Evolutionary conservation across 2,113 vertebrate genomes (phyloP).

Genomic region (Lampris megalopsis): DNA sequence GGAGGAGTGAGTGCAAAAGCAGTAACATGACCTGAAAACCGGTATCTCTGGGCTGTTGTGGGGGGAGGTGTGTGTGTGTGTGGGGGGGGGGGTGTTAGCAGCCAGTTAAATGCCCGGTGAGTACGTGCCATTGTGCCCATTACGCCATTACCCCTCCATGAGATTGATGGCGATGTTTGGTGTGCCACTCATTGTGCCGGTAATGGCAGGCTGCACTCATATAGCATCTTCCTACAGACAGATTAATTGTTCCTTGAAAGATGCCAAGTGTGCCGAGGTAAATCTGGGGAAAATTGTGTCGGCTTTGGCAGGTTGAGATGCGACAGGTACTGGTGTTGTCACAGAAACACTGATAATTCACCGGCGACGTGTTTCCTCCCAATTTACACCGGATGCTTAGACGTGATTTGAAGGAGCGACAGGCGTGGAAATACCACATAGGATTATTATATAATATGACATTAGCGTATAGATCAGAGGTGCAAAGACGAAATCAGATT

Average conservation of each 20-base stretch:
- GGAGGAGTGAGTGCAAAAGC: conserved; percentile 57
- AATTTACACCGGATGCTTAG: too few species aligned
- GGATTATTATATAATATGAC: too few species aligned
- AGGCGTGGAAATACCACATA: too few species aligned
- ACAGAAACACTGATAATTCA: background rate
- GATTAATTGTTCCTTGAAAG: conserved; percentile 5
- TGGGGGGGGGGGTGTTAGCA: conserved; percentile 52
- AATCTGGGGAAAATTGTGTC: conserved; percentile 19
- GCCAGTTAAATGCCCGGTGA: conserved; percentile 51
- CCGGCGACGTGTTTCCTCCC: too few species aligned
- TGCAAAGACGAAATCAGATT: too few species aligned
- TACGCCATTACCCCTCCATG: conserved; percentile 34
- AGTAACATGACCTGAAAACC: conserved; percentile 64
- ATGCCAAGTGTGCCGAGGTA: conserved; percentile 4
- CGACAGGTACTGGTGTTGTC: background rate
- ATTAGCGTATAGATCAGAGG: too few species aligned
- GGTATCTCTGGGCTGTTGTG: conserved; percentile 54
- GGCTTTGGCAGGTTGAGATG: conserved; percentile 1
- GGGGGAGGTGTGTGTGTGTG: conserved; percentile 24
- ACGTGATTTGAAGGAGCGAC: background rate
- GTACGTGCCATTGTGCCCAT: conserved; percentile 52
- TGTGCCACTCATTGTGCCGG: conserved; percentile 17
- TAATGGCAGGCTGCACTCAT: conserved; percentile 5
- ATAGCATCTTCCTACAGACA: conserved; percentile 3
- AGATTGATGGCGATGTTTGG: conserved; percentile 46